These are phyloP conservation scores for Drosophila tanythrix DNA, from an alignment of 2,888 invertebrate species.

Conservation along the genomic window DNA sequence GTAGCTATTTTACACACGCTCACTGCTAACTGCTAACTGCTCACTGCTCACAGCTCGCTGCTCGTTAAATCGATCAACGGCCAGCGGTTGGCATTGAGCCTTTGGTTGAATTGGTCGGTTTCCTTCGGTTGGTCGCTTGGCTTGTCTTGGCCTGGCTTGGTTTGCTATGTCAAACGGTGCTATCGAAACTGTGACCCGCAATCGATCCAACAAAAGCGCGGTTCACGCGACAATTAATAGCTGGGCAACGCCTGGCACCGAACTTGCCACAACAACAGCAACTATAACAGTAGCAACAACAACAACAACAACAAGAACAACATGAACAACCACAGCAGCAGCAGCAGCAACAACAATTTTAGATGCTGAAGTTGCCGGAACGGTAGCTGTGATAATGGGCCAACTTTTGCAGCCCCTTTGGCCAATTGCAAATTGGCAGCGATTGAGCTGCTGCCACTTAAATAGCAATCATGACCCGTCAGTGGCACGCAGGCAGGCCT, in stretches of 20 bases:
- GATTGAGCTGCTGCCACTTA: constrained; percentile 61
- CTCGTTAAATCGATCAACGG: constrained; percentile 78
- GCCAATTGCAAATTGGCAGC: constrained; percentile 60
- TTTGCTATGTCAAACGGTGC: constrained; percentile 61
- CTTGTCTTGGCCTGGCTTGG: constrained; percentile 7
- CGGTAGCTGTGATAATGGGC: constrained; percentile 77
- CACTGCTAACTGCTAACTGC: background rate
- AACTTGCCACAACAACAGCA: constrained; percentile 22
- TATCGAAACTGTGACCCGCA: constrained; percentile 73
- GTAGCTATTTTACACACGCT: background rate
- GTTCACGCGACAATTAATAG: constrained; percentile 80
- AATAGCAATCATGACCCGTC: constrained; percentile 52
- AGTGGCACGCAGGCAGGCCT: constrained; percentile 43
- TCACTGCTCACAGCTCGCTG: background rate
- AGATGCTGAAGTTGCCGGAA: constrained; percentile 25
- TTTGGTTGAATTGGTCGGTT: constrained; percentile 33
- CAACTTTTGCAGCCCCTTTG: constrained; percentile 55
- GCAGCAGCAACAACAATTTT: background rate
- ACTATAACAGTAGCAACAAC: background rate
- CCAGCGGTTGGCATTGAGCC: constrained; percentile 73
- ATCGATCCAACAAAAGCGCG: constrained; percentile 74
- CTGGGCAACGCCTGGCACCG: constrained; percentile 65
- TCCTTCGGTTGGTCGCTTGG: constrained; percentile 18
- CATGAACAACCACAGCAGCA: background rate
- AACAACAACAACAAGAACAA: background rate